These are phyloP conservation scores for Hipparchia sbordonii DNA, from an alignment of 2,888 invertebrate species.

Conservation along the genomic window DNA sequence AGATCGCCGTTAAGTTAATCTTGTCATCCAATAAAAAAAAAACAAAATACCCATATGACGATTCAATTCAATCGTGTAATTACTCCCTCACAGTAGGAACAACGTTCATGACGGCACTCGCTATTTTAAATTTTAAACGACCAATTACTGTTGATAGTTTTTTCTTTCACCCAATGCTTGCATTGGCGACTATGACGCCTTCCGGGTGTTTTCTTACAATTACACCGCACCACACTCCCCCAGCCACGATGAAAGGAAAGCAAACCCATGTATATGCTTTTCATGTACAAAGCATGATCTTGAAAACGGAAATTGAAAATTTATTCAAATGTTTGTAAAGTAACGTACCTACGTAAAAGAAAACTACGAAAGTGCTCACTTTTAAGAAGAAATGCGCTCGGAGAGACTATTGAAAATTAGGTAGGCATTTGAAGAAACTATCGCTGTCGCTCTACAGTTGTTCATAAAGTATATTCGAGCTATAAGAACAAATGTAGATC, in stretches of 20 bases:
- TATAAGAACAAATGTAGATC: too few species aligned
- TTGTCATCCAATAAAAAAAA: too few species aligned
- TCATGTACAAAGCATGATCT: slow-evolving; percentile 5
- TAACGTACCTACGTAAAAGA: not conserved
- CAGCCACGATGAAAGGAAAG: slow-evolving; percentile 15
- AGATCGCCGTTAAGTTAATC: too few species aligned
- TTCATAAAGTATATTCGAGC: too few species aligned
- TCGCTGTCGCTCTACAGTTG: too few species aligned
- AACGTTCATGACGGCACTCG: too few species aligned
- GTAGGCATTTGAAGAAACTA: too few species aligned
- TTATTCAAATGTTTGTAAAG: slow-evolving; percentile 3
- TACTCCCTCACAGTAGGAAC: not conserved
- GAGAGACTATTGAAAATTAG: too few species aligned
- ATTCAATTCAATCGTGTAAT: not conserved
- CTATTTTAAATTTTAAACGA: not conserved
- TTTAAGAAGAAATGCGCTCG: not conserved
- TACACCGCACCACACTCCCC: not conserved
- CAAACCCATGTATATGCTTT: slow-evolving; percentile 9
- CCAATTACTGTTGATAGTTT: not conserved
- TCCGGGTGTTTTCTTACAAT: slow-evolving; percentile 20
- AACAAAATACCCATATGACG: too few species aligned
- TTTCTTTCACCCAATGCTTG: slow-evolving; percentile 1
- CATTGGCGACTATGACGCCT: not conserved
- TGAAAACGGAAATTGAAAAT: slow-evolving; percentile 11
- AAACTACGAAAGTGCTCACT: not conserved